These are phyloP conservation scores for Paradoxurus hermaphroditus DNA, from an alignment of 2,113 vertebrate species.

Conservation along the genomic window DNA sequence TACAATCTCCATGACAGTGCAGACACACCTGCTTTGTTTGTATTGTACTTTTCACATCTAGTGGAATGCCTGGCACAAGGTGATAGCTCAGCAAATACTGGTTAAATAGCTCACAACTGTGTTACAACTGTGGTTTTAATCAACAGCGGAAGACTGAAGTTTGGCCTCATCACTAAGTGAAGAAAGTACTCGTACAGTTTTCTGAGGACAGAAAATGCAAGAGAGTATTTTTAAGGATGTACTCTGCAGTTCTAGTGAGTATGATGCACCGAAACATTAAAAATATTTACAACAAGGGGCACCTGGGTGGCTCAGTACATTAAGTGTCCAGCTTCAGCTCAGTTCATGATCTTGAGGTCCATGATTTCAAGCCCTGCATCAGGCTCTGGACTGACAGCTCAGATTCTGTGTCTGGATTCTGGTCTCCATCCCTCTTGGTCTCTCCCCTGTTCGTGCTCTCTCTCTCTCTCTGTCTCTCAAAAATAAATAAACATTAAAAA, in stretches of 20 bases:
- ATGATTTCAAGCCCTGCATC: accelerated
- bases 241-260: background rate
- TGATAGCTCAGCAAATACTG: background rate
- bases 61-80: background rate
- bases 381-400: too few species aligned
- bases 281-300: background rate
- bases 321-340: too few species aligned
- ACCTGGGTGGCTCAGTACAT: too few species aligned
- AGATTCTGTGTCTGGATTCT: too few species aligned
- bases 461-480: too few species aligned
- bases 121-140: background rate
- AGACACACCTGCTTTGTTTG: background rate
- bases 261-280: background rate
- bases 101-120: background rate
- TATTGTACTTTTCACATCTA: background rate
- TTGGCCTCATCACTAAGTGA: background rate
- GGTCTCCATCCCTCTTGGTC: too few species aligned
- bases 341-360: too few species aligned
- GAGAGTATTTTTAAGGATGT: background rate
- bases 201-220: background rate
- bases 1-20: background rate
- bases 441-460: too few species aligned
- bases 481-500: background rate
- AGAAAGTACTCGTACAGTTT: background rate
- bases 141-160: background rate